Percentiles rank a stretch among this genome's conserved stretches.
Evolutionary conservation across 1,140 invertebrate genomes (phyloP).

Genomic region (Anoplophora glabripennis): DNA sequence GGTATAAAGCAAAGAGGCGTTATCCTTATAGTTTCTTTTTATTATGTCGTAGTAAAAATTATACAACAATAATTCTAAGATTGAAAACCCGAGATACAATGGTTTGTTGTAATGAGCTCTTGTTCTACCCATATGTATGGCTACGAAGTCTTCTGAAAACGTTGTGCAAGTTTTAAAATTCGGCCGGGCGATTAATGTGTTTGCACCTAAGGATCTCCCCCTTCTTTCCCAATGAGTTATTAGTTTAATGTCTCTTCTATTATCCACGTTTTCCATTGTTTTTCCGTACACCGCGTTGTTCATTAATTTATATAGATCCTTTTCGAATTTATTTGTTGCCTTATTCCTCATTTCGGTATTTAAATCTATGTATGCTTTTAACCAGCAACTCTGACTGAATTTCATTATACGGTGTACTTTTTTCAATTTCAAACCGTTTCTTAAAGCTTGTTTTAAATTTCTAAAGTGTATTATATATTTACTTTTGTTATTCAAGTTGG

Average conservation of each 20-base stretch:
- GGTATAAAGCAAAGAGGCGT: slow-evolving; percentile 30
- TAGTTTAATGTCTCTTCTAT: slow-evolving; percentile 43
- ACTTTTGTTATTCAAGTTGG: slow-evolving; percentile 40
- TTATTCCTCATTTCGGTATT: slow-evolving; percentile 18
- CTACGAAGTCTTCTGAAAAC: slow-evolving; percentile 44
- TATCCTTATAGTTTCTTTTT: slow-evolving; percentile 19
- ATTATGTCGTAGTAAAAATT: slow-evolving; percentile 33
- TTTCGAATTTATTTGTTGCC: slow-evolving; percentile 51
- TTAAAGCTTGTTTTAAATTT: slow-evolving; percentile 41
- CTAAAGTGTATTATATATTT: slow-evolving; percentile 48
- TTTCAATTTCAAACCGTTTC: slow-evolving; percentile 41
- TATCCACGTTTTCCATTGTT: slow-evolving; percentile 50
- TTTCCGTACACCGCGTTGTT: slow-evolving; percentile 52
- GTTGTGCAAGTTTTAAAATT: slow-evolving; percentile 33
- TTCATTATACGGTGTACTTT: slow-evolving; percentile 49
- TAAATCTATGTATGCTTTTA: slow-evolving; percentile 42
- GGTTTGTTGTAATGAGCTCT: slow-evolving; percentile 47
- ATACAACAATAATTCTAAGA: slow-evolving; percentile 44
- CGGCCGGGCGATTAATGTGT: slow-evolving; percentile 38
- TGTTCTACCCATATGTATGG: slow-evolving; percentile 43
- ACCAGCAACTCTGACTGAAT: slow-evolving; percentile 54
- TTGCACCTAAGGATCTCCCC: slow-evolving; percentile 26
- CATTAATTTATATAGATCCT: slow-evolving; percentile 26
- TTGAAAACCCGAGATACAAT: slow-evolving; percentile 46
- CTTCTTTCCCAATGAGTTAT: slow-evolving; percentile 29